phyloP scores from a whole-genome alignment of 2,888 invertebrate species.

The Eurytoma adleriae region DNA sequence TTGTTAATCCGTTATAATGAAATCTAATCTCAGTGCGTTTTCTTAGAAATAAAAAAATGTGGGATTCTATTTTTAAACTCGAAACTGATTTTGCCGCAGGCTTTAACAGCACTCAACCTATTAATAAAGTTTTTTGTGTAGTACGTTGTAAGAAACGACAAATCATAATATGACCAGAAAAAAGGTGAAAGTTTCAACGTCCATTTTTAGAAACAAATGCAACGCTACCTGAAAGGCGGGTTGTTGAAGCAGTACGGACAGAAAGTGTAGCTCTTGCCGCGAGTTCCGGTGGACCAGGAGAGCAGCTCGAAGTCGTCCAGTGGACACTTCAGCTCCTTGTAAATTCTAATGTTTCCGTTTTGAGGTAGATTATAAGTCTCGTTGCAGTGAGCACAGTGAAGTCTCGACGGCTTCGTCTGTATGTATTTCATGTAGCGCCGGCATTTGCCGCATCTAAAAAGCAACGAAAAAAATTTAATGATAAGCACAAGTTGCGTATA shows the following conservation, averaged over 20 bases:
- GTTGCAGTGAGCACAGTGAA: slow-evolving; percentile 97
- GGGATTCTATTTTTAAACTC: too few species aligned
- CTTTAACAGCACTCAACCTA: too few species aligned
- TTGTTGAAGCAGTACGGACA: slow-evolving; percentile 99
- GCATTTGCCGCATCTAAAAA: slow-evolving; percentile 89
- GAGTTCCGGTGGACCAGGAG: slow-evolving; percentile 94
- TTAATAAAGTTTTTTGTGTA: too few species aligned
- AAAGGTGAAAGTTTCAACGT: too few species aligned
- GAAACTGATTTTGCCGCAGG: too few species aligned
- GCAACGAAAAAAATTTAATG: background rate
- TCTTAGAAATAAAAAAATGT: too few species aligned
- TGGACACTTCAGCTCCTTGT: slow-evolving; percentile 97
- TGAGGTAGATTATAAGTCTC: slow-evolving; percentile 97
- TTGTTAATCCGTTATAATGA: too few species aligned
- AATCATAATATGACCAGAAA: too few species aligned
- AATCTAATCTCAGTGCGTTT: too few species aligned
- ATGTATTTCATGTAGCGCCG: slow-evolving; percentile 98
- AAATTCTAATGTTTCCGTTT: slow-evolving; percentile 93
- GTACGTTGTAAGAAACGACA: too few species aligned
- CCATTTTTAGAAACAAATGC: background rate
- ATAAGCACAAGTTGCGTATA: too few species aligned
- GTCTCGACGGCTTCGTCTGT: slow-evolving; percentile 92
- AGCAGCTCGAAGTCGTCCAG: slow-evolving; percentile 98
- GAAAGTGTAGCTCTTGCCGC: slow-evolving; percentile 96
- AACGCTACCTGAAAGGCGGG: slow-evolving; percentile 90